A percentile compares a stretch with the other conserved stretches of the same genome.
These are phyloP conservation scores for Callospermophilus lateralis DNA, from an alignment of 2,113 vertebrate genomes.

Conservation along the genomic window DNA sequence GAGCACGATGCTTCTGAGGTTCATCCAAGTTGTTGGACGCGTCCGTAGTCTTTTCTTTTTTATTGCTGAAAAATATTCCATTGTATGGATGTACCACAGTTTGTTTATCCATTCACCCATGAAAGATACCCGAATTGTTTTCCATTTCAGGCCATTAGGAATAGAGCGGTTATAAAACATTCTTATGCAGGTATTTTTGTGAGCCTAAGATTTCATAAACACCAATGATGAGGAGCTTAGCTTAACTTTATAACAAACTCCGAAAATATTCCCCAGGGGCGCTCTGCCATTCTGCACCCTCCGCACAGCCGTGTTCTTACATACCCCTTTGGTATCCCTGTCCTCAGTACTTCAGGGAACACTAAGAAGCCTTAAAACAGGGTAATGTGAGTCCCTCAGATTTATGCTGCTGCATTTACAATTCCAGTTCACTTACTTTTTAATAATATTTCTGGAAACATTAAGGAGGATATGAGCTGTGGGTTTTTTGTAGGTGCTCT, in stretches of 20 bases:
- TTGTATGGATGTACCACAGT: constrained; percentile 24
- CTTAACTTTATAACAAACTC: background rate
- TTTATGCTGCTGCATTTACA: background rate
- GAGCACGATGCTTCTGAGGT: background rate
- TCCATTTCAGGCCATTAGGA: background rate
- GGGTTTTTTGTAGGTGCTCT: background rate
- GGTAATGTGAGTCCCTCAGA: background rate
- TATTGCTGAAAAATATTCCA: constrained; percentile 35
- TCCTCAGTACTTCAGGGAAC: background rate
- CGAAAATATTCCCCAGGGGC: background rate
- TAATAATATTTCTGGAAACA: background rate
- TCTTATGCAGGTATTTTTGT: background rate
- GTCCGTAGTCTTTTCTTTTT: background rate
- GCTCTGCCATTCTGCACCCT: no score
- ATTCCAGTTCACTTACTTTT: background rate
- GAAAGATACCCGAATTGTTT: constrained; percentile 22
- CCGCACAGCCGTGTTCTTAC: no score
- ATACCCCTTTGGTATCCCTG: background rate
- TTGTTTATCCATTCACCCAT: constrained; percentile 21
- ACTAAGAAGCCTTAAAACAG: background rate
- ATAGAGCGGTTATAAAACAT: background rate
- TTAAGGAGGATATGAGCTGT: background rate
- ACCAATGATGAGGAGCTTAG: background rate
- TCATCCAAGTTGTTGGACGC: background rate
- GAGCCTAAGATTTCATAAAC: background rate